A percentile compares a stretch with the other conserved stretches of the same genome.
Evolutionary conservation across 2,113 vertebrate species (phyloP).

Genomic region (Zosterops borbonicus): DNA sequence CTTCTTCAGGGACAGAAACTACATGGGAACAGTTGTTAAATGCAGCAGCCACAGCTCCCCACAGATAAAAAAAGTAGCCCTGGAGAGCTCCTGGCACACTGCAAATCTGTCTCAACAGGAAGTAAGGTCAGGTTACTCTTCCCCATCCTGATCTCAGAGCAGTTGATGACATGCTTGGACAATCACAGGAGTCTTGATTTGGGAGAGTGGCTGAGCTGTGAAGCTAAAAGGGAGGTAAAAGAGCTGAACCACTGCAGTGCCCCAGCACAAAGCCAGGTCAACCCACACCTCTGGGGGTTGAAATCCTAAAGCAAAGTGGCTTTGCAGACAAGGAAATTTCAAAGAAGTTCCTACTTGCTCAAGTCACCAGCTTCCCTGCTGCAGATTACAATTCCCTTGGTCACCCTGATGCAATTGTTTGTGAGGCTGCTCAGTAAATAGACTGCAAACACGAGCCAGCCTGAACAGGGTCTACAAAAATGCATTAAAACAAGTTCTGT

Average conservation of each 20-base stretch:
- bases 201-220: not conserved
- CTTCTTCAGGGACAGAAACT: not conserved
- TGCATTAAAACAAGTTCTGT: not conserved
- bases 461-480: not conserved
- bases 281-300: fast-evolving
- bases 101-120: not conserved
- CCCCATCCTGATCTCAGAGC: not conserved
- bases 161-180: not conserved
- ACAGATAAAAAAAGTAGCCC: not conserved
- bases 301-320: not conserved
- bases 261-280: not conserved
- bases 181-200: not conserved
- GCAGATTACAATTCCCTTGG: not conserved
- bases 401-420: not conserved
- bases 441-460: not conserved
- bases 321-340: not conserved
- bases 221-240: not conserved
- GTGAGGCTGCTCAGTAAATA: not conserved
- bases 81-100: not conserved
- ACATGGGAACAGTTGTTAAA: not conserved
- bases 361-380: not conserved
- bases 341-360: not conserved
- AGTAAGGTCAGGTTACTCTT: not conserved
- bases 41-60: not conserved
- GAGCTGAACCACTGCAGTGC: not conserved